Evolutionary conservation across 2,113 vertebrate species (phyloP).

Genomic region (Eretmodus cyanostictus): DNA sequence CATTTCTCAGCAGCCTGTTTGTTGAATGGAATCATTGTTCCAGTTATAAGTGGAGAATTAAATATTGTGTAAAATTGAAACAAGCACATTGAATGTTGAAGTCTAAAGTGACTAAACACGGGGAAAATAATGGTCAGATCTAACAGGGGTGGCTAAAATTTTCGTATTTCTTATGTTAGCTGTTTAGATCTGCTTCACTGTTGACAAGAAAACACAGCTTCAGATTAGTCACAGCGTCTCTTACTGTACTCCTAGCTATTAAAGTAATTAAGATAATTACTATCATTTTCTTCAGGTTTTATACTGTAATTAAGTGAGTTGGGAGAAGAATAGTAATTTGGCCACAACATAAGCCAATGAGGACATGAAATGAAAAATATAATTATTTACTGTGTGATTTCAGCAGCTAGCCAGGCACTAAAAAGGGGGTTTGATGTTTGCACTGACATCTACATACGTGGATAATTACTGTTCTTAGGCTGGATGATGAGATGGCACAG

Average conservation of each 20-base stretch:
- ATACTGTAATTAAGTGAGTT: not conserved
- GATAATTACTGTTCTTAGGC: conserved; percentile 26
- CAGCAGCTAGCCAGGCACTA: conserved; percentile 2
- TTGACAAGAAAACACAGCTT: not conserved
- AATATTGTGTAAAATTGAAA: not conserved
- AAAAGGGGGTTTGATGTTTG: conserved; percentile 29
- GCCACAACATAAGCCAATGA: not conserved
- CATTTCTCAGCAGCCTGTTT: not conserved
- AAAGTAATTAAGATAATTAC: not conserved
- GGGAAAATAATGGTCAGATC: not conserved
- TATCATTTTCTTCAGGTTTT: not conserved
- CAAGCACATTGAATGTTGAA: not conserved
- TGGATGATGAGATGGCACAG: conserved; percentile 6
- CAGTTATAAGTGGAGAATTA: not conserved
- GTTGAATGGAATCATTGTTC: not conserved
- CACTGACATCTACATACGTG: not conserved
- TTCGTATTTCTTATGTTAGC: not conserved
- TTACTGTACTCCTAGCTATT: not conserved
- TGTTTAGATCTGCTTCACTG: not conserved
- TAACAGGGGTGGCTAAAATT: not conserved
- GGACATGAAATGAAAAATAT: conserved; percentile 20
- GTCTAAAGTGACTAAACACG: not conserved
- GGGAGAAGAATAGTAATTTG: conserved; percentile 8
- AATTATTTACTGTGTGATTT: conserved; percentile 23
- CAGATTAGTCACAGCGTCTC: not conserved